Evolutionary conservation across 2,888 invertebrate genomes (phyloP).

Genomic region (Melitaea athalia): DNA sequence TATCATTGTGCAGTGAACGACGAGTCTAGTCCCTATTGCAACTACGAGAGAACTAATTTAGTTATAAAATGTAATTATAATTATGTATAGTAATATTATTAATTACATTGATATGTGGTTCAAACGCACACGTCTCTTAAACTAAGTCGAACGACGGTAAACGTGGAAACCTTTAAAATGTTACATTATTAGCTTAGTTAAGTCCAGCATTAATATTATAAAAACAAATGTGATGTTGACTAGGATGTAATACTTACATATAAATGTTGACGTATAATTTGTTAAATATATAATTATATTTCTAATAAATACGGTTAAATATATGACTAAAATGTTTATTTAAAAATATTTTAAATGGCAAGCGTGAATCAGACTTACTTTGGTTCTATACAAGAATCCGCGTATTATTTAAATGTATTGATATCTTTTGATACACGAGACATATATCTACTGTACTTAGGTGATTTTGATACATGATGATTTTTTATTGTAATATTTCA

Average conservation of each 20-base stretch:
- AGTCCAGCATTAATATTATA: conserved; percentile 69
- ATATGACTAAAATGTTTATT: conserved; percentile 42
- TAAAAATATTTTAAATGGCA: conserved; percentile 35
- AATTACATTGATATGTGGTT: conserved; percentile 63
- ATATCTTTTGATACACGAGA: conserved; percentile 39
- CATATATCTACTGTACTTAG: conserved; percentile 37
- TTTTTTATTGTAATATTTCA: conserved; percentile 33
- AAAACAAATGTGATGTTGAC: conserved; percentile 79
- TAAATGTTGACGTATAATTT: conserved; percentile 75
- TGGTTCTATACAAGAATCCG: conserved; percentile 39
- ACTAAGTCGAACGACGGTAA: conserved; percentile 72
- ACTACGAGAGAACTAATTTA: conserved; percentile 76
- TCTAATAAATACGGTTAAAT: conserved; percentile 52
- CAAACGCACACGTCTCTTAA: conserved; percentile 76
- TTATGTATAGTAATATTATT: conserved; percentile 47
- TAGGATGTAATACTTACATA: conserved; percentile 66
- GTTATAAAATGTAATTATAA: conserved; percentile 55
- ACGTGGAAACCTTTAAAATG: conserved; percentile 56
- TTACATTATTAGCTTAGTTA: conserved; percentile 60
- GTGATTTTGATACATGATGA: conserved; percentile 38
- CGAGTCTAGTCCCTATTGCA: conserved; percentile 42
- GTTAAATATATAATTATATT: conserved; percentile 68
- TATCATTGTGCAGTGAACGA: conserved; percentile 93
- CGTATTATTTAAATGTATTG: conserved; percentile 32
- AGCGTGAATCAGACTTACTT: conserved; percentile 39